Conservation (phyloP, 2,797 vertebrate species). For the Melanotaenia nigrans region DNA sequence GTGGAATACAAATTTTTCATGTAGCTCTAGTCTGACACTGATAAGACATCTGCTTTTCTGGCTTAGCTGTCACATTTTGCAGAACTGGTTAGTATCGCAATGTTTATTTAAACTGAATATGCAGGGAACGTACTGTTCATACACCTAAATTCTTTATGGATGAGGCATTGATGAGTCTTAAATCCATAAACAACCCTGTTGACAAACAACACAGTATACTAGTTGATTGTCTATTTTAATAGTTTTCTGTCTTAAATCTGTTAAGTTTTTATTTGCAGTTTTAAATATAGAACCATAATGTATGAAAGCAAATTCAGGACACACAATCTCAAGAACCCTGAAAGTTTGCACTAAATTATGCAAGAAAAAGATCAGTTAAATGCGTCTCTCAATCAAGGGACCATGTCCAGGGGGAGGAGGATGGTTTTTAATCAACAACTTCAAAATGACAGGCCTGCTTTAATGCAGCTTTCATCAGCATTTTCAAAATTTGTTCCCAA, state of each 20-base stretch:
- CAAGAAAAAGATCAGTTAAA: conserved; percentile 67
- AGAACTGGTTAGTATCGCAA: conserved; percentile 30
- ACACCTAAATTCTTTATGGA: conserved; percentile 56
- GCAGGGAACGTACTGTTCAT: conserved; percentile 49
- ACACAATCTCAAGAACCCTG: conserved; percentile 32
- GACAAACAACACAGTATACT: conserved; percentile 25
- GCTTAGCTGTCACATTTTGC: conserved; percentile 33
- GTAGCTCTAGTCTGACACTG: conserved; percentile 17
- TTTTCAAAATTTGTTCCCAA: conserved; percentile 14
- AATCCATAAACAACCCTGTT: conserved; percentile 42
- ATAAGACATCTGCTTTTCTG: conserved; percentile 11
- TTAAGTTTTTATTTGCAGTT: conserved; percentile 3
- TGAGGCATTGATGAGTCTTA: conserved; percentile 45
- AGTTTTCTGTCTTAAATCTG: conserved; percentile 12
- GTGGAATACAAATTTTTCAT: conserved; percentile 30
- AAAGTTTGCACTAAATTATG: conserved; percentile 56
- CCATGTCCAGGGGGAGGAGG: conserved; percentile 44
- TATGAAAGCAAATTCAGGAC: conserved; percentile 43
- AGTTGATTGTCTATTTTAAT: conserved; percentile 3
- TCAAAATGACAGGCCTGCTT: conserved; percentile 51
- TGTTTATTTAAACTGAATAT: conserved; percentile 55
- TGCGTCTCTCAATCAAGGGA: conserved; percentile 61
- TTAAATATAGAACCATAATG: conserved; percentile 20
- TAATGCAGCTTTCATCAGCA: conserved; percentile 53
- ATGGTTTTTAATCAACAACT: conserved; percentile 62